Conservation (phyloP, 2,113 vertebrate genomes). For the Cnemophilus loriae region DNA sequence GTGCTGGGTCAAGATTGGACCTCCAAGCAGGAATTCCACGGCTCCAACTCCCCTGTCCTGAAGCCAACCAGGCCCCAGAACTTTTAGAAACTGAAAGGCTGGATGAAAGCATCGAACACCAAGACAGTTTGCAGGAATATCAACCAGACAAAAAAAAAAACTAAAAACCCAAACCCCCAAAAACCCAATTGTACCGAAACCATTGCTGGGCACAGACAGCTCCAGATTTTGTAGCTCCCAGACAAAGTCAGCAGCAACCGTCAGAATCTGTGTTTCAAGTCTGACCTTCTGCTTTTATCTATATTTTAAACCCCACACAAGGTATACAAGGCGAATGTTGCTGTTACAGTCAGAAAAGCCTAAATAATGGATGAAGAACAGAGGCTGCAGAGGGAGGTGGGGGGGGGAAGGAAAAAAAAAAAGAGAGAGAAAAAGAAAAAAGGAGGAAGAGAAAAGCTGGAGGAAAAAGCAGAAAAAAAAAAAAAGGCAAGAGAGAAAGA, state of each 20-base stretch:
- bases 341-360: slow-evolving; percentile 84
- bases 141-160: background rate
- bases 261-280: slow-evolving; percentile 83
- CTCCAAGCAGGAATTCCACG: background rate
- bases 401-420: background rate
- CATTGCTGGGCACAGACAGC: slow-evolving; percentile 8
- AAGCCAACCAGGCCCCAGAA: slow-evolving; percentile 15
- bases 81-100: slow-evolving; percentile 32
- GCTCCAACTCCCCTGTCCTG: background rate
- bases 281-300: slow-evolving; percentile 93
- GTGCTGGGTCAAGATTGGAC: background rate
- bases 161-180: background rate
- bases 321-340: slow-evolving; percentile 85
- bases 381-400: slow-evolving; percentile 61
- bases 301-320: slow-evolving; percentile 98
- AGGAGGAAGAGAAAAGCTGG: background rate
- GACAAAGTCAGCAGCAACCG: slow-evolving; percentile 69
- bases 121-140: background rate
- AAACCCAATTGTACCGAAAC: background rate
- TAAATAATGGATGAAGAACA: slow-evolving; percentile 89
- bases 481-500: background rate
- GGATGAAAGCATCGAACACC: slow-evolving; percentile 43
- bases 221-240: slow-evolving; percentile 68
- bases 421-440: background rate
- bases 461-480: background rate